Evolutionary conservation across 2,113 vertebrate species (phyloP).

Genomic region (Oncorhynchus gorbuscha): DNA sequence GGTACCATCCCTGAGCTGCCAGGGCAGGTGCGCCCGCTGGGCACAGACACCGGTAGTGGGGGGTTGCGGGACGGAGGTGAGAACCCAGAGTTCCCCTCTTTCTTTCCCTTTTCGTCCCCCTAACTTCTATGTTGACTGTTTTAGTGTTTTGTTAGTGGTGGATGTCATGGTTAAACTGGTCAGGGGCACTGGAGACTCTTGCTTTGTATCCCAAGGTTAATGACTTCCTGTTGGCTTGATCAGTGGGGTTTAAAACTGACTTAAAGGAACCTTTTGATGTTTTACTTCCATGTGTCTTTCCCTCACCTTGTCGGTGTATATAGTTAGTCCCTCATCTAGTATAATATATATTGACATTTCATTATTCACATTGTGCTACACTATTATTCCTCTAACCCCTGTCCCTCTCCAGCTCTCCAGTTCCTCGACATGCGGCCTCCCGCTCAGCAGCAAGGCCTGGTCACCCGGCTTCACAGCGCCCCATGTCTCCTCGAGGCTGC

Average conservation of each 20-base stretch:
- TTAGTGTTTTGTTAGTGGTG: too few species aligned
- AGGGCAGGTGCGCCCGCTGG: slow-evolving; percentile 65
- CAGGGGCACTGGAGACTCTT: too few species aligned
- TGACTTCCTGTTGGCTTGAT: not conserved
- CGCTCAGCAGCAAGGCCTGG: slow-evolving; percentile 74
- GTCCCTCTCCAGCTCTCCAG: slow-evolving; percentile 40
- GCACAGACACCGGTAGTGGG: slow-evolving; percentile 32
- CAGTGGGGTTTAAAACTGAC: not conserved
- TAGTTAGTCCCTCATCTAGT: too few species aligned
- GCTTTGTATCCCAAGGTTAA: too few species aligned
- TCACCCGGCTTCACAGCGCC: slow-evolving; percentile 92
- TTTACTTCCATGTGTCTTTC: too few species aligned
- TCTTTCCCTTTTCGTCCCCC: not conserved
- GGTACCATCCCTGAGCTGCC: slow-evolving; percentile 54
- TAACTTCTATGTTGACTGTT: too few species aligned
- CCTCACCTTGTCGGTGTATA: too few species aligned
- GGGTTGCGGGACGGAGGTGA: slow-evolving; percentile 44
- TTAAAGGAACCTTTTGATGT: too few species aligned
- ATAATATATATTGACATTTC: too few species aligned
- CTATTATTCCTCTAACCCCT: not conserved
- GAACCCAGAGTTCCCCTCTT: not conserved
- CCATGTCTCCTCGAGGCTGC: slow-evolving; percentile 87
- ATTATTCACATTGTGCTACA: too few species aligned
- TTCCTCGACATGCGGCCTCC: slow-evolving; percentile 45
- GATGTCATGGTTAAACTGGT: too few species aligned